phyloP scores from a whole-genome alignment of 2,113 vertebrate species.

The Rhea pennata region DNA sequence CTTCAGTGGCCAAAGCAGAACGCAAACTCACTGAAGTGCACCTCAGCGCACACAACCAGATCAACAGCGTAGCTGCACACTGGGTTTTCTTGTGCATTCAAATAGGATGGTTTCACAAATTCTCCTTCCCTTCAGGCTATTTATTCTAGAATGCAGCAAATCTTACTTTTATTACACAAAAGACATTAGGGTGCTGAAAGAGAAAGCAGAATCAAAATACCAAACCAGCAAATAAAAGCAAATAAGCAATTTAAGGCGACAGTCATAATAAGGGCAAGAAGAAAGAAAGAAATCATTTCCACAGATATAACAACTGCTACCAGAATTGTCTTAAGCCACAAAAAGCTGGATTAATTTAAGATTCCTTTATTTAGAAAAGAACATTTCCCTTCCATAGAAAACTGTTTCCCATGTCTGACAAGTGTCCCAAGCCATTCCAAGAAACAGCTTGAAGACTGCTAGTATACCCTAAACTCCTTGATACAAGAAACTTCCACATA shows the following conservation, averaged over 20 bases:
- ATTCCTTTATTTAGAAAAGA: background rate
- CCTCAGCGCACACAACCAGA: background rate
- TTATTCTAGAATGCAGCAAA: background rate
- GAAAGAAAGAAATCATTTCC: background rate
- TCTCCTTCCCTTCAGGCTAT: background rate
- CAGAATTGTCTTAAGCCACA: background rate
- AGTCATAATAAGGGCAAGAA: background rate
- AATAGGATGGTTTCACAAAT: background rate
- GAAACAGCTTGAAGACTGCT: background rate
- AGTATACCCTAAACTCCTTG: background rate
- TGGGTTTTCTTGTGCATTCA: background rate
- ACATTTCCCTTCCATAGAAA: background rate
- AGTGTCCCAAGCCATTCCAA: background rate
- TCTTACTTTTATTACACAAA: background rate
- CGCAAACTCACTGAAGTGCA: background rate
- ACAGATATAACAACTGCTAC: background rate
- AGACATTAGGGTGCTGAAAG: background rate
- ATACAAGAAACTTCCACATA: background rate
- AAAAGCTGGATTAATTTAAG: background rate
- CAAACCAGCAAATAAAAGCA: background rate
- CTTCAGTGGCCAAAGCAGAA: background rate
- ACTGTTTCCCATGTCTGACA: background rate
- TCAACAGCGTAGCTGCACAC: background rate
- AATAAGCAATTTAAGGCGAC: no score
- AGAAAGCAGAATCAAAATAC: background rate